A percentile compares a stretch with the other conserved stretches of the same genome.
Conservation (phyloP, 2,797 vertebrate genomes). For the Platyrinchus mystaceus region DNA sequence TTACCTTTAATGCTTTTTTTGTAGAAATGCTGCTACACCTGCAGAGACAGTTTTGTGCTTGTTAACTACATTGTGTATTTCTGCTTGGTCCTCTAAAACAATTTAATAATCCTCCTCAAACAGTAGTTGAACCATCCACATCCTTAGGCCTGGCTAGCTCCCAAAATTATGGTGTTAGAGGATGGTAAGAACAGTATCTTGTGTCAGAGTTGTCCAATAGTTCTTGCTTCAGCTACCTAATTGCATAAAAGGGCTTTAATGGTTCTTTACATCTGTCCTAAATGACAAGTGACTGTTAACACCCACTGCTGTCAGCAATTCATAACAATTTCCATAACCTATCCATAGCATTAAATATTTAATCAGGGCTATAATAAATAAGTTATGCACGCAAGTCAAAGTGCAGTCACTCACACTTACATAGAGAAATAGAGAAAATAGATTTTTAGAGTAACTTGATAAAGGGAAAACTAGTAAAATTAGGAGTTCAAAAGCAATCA, state of each 20-base stretch:
- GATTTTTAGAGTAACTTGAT: background rate
- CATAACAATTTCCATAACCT: background rate
- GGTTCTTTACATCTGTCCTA: background rate
- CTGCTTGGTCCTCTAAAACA: background rate
- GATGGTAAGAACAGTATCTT: background rate
- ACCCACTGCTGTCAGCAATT: background rate
- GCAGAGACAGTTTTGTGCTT: background rate
- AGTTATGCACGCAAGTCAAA: background rate
- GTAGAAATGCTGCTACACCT: background rate
- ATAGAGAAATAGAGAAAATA: background rate
- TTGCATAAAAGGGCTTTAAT: background rate
- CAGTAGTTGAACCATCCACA: fast-evolving
- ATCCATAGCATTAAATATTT: constrained; percentile 17
- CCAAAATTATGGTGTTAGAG: background rate
- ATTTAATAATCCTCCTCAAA: background rate
- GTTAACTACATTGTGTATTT: background rate
- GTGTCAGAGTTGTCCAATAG: background rate
- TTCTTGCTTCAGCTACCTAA: background rate
- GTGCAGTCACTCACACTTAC: background rate
- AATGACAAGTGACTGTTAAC: constrained; percentile 29
- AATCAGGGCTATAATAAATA: constrained; percentile 22
- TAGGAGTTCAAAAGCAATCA: background rate
- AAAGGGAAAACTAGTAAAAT: background rate
- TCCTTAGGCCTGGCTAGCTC: background rate
- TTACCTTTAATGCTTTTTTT: background rate